phyloP scores from a whole-genome alignment of 1,140 invertebrate genomes.

The Goniozus legneri region DNA sequence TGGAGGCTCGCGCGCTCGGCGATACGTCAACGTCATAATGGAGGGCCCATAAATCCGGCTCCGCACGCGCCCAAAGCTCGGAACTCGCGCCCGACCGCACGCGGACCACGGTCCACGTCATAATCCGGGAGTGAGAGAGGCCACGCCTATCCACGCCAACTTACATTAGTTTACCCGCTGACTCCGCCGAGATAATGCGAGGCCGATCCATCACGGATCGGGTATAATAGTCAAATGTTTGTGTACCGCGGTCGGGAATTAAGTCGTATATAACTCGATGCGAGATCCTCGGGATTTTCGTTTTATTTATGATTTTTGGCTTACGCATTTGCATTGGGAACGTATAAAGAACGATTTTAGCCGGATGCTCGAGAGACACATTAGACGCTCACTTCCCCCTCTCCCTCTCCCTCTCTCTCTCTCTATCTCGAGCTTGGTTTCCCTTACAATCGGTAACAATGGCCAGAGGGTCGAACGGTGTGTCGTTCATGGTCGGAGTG shows the following conservation, averaged over 20 bases:
- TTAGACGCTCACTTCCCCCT: too few species aligned
- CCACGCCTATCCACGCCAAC: conserved; percentile 3
- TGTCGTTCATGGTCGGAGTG: conserved; percentile 24
- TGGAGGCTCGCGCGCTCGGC: conserved; percentile 32
- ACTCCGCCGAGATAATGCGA: conserved; percentile 26
- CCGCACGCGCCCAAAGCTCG: conserved; percentile 34
- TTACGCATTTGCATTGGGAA: too few species aligned
- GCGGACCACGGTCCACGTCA: conserved; percentile 24
- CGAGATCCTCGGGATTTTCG: too few species aligned
- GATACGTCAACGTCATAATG: conserved; percentile 48
- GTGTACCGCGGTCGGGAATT: too few species aligned
- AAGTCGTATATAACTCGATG: too few species aligned
- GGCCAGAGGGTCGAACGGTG: conserved; percentile 9
- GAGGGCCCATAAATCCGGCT: conserved; percentile 42
- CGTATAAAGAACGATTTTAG: too few species aligned
- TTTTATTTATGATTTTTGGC: too few species aligned
- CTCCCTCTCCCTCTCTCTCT: too few species aligned
- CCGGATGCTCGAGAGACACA: too few species aligned
- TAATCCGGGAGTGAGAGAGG: conserved; percentile 19
- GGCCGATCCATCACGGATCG: not conserved
- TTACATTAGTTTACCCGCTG: conserved; percentile 24
- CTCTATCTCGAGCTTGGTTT: conserved; percentile 10
- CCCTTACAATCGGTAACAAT: conserved; percentile 22
- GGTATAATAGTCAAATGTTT: too few species aligned
- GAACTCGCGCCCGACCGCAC: conserved; percentile 21